Conservation (phyloP, 1,140 invertebrate genomes). For the Bombus balteatus region DNA sequence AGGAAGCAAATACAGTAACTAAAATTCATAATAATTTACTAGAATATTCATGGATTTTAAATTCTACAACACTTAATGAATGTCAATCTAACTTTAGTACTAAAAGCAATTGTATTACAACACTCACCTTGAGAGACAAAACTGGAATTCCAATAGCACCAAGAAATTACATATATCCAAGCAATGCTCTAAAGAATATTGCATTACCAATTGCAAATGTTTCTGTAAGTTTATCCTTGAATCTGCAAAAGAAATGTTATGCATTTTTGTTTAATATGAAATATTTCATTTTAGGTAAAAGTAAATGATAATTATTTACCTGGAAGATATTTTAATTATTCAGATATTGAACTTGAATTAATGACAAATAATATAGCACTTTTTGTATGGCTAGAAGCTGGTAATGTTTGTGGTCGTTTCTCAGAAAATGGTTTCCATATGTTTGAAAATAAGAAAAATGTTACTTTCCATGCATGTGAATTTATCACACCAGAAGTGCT, state of each 20-base stretch:
- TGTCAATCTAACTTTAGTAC: constrained; percentile 61
- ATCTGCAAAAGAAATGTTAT: constrained; percentile 9
- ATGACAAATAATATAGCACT: constrained; percentile 82
- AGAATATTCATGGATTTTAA: constrained; percentile 62
- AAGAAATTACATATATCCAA: constrained; percentile 79
- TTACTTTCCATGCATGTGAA: constrained; percentile 67
- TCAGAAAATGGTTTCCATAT: constrained; percentile 87
- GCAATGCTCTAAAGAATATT: constrained; percentile 61
- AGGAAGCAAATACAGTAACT: constrained; percentile 68
- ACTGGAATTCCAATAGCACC: constrained; percentile 72
- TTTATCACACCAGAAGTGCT: constrained; percentile 54
- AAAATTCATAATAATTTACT: constrained; percentile 44
- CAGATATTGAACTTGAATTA: constrained; percentile 75
- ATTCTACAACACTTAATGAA: constrained; percentile 16
- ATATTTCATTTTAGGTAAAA: constrained; percentile 59
- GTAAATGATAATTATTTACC: constrained; percentile 52
- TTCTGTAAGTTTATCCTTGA: constrained; percentile 56
- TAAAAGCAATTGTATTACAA: constrained; percentile 74
- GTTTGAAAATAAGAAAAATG: constrained; percentile 62
- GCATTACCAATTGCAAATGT: constrained; percentile 65
- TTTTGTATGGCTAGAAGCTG: constrained; percentile 87
- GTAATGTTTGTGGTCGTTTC: constrained; percentile 82
- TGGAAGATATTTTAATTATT: constrained; percentile 62
- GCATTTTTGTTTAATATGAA: neutral
- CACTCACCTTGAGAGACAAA: constrained; percentile 65